Percentiles rank a stretch among this genome's conserved stretches.
Conservation (phyloP, 92 coral and sea anemone species). For the Isaurus tuberculatus region DNA sequence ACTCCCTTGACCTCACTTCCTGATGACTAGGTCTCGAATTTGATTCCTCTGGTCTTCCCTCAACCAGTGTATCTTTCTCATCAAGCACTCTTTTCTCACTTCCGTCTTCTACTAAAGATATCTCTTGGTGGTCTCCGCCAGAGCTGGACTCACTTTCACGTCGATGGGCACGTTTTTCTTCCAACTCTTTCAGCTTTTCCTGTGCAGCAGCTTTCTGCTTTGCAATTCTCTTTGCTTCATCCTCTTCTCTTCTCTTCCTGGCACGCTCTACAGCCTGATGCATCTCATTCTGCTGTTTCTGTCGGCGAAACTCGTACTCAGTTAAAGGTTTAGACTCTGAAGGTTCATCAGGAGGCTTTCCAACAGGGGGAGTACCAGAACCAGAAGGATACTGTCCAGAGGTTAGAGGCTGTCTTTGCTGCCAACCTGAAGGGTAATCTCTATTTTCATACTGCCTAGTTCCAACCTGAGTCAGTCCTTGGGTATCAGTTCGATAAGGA, state of each 20-base stretch:
- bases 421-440: conserved; percentile 72
- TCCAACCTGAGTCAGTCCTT: conserved; percentile 52
- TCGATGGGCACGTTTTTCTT: conserved; percentile 59
- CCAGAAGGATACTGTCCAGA: conserved; percentile 71
- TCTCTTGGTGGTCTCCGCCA: conserved; percentile 51
- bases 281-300: conserved; percentile 88
- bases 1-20: conserved; percentile 40
- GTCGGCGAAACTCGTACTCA: conserved; percentile 70
- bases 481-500: conserved; percentile 57
- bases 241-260: conserved; percentile 88
- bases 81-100: conserved; percentile 4
- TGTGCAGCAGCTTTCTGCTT: conserved; percentile 83
- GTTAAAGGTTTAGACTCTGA: conserved; percentile 46
- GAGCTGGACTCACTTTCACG: conserved; percentile 46
- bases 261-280: conserved; percentile 92
- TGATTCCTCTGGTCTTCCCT: neutral
- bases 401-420: conserved; percentile 60
- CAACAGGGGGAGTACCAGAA: conserved; percentile 49
- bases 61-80: neutral
- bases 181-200: conserved; percentile 81
- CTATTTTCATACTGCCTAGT: conserved; percentile 64
- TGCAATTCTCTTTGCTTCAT: conserved; percentile 74
- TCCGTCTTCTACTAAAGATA: conserved; percentile 8
- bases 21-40: conserved; percentile 10
- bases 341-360: conserved; percentile 45